Evolutionary conservation across 1,140 invertebrate species (phyloP).

Genomic region (Coelopa frigida): DNA sequence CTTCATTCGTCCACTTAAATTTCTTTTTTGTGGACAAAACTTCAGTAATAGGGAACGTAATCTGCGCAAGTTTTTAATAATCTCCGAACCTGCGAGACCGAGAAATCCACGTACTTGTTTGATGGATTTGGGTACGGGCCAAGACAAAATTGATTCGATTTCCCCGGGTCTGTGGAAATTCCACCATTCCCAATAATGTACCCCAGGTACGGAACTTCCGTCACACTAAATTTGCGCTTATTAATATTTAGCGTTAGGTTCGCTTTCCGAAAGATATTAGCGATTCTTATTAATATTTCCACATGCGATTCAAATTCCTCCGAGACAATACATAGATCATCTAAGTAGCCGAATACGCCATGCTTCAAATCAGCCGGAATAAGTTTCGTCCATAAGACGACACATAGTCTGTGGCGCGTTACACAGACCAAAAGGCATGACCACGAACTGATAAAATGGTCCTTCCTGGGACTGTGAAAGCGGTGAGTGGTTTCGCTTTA

Average conservation of each 20-base stretch:
- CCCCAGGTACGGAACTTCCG: conserved; percentile 18
- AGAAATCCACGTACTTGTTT: conserved; percentile 15
- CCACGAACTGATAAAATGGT: conserved; percentile 29
- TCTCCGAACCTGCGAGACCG: conserved; percentile 14
- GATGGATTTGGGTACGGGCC: conserved; percentile 13
- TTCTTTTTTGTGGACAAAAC: conserved; percentile 7
- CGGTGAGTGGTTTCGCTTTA: conserved; percentile 40
- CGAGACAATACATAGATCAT: conserved; percentile 12
- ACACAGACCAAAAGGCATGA: conserved; percentile 22
- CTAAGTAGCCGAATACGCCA: conserved; percentile 17
- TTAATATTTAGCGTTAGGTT: conserved; percentile 45
- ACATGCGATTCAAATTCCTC: conserved; percentile 42
- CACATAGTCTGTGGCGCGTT: conserved; percentile 13
- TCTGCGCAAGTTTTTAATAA: conserved; percentile 16
- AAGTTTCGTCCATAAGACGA: conserved; percentile 17
- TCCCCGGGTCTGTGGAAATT: conserved; percentile 19
- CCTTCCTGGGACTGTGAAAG: conserved; percentile 42
- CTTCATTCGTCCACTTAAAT: conserved; percentile 5
- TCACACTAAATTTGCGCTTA: conserved; percentile 44
- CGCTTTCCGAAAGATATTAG: conserved; percentile 33
- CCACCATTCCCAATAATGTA: conserved; percentile 16
- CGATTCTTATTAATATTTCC: conserved; percentile 31
- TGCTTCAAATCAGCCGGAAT: conserved; percentile 38
- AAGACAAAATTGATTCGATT: conserved; percentile 20
- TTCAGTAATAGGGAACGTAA: conserved; percentile 12